Conservation (phyloP, 2,888 invertebrate species). For the Spisula solida region DNA sequence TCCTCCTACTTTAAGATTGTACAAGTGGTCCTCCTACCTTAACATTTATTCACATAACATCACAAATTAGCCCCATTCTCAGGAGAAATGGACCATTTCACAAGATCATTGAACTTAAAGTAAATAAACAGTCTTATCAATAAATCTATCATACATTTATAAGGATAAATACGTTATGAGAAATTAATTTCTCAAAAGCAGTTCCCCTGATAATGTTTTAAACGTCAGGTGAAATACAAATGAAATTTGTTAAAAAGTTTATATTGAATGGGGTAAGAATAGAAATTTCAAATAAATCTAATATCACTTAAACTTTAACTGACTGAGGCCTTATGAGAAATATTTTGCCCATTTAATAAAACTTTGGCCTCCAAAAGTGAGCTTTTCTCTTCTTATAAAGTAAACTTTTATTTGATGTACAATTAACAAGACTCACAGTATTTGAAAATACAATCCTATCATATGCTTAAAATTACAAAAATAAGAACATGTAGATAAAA, state of each 20-base stretch:
- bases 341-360: slow-evolving; percentile 3
- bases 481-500: too few species aligned
- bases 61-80: slow-evolving; percentile 13
- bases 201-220: background rate
- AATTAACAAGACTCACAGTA: too few species aligned
- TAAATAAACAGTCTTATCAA: background rate
- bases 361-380: background rate
- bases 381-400: background rate
- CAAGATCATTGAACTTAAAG: background rate
- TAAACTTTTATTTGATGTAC: background rate
- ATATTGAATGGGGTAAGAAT: background rate
- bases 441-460: too few species aligned
- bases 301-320: background rate
- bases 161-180: background rate
- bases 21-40: background rate
- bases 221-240: background rate
- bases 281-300: background rate
- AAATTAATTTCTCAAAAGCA: background rate
- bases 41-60: background rate
- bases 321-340: background rate
- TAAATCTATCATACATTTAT: background rate
- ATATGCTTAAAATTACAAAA: too few species aligned
- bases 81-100: background rate
- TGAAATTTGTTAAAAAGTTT: background rate
- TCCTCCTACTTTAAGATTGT: too few species aligned